phyloP scores from a whole-genome alignment of 2,888 invertebrate genomes.

The Pilophorus perplexus region DNA sequence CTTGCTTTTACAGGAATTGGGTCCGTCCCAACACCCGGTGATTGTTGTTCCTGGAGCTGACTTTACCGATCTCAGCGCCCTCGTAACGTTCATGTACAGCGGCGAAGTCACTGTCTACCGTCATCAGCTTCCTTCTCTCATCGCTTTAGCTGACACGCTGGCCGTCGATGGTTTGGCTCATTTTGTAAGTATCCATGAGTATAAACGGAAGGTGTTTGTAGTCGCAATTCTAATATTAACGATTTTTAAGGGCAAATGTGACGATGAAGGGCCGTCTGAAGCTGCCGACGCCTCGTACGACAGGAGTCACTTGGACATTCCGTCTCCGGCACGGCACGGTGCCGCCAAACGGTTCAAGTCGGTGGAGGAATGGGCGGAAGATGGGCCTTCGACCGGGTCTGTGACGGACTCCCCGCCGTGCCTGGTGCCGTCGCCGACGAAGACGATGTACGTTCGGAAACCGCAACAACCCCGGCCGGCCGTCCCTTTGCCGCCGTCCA shows the following conservation, averaged over 20 bases:
- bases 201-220: not conserved
- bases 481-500: slow-evolving; percentile 16
- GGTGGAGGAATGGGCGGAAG: slow-evolving; percentile 26
- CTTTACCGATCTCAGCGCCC: slow-evolving; percentile 67
- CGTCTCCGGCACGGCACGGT: not conserved
- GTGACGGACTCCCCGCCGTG: slow-evolving; percentile 24
- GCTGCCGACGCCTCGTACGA: not conserved
- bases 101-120: slow-evolving; percentile 83
- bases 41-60: slow-evolving; percentile 70
- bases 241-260: slow-evolving; percentile 31
- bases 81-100: slow-evolving; percentile 83
- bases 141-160: slow-evolving; percentile 74
- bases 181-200: slow-evolving; percentile 44
- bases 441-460: slow-evolving; percentile 45
- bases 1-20: slow-evolving; percentile 68
- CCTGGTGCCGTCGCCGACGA: slow-evolving; percentile 41
- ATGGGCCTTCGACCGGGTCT: slow-evolving; percentile 21
- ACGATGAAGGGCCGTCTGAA: slow-evolving; percentile 20
- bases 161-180: slow-evolving; percentile 80
- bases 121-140: slow-evolving; percentile 70
- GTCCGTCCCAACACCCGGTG: slow-evolving; percentile 66
- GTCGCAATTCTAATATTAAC: too few relatives aligned
- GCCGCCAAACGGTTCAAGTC: slow-evolving; percentile 28
- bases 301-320: slow-evolving; percentile 12
- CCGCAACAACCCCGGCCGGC: slow-evolving; percentile 36